Conservation (phyloP, 2,113 vertebrate genomes). For the Phyllostomus hastatus region DNA sequence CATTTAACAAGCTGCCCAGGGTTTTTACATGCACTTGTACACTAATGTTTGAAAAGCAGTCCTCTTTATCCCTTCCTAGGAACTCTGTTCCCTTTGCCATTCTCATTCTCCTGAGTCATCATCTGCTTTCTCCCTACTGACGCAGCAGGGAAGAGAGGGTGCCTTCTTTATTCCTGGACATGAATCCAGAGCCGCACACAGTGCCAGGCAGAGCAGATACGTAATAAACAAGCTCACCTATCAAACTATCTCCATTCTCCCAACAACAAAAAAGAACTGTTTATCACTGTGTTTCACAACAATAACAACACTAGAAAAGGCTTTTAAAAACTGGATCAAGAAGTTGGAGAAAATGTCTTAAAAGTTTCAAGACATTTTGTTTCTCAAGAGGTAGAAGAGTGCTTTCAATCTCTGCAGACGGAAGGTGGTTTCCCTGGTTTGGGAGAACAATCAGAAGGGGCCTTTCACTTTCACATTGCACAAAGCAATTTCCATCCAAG, state of each 20-base stretch:
- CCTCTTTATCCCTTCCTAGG: not conserved
- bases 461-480: not conserved
- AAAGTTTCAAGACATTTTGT: not conserved
- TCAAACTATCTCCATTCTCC: not conserved
- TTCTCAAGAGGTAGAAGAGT: not conserved
- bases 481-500: not conserved
- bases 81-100: not conserved
- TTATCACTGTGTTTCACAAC: not conserved
- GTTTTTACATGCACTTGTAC: not conserved
- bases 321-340: not conserved
- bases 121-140: not conserved
- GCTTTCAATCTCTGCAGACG: not conserved
- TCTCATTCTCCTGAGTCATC: not conserved
- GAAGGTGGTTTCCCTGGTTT: not conserved
- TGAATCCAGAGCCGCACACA: not conserved
- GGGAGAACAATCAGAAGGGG: not conserved
- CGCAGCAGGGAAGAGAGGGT: not conserved
- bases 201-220: not conserved
- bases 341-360: not conserved
- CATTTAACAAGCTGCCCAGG: not conserved
- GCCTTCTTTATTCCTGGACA: not conserved
- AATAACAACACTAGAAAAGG: not conserved
- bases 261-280: not conserved
- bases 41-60: not conserved
- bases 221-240: not conserved